Conservation (phyloP, 2,797 vertebrate species). For the Esox masquinongy region DNA sequence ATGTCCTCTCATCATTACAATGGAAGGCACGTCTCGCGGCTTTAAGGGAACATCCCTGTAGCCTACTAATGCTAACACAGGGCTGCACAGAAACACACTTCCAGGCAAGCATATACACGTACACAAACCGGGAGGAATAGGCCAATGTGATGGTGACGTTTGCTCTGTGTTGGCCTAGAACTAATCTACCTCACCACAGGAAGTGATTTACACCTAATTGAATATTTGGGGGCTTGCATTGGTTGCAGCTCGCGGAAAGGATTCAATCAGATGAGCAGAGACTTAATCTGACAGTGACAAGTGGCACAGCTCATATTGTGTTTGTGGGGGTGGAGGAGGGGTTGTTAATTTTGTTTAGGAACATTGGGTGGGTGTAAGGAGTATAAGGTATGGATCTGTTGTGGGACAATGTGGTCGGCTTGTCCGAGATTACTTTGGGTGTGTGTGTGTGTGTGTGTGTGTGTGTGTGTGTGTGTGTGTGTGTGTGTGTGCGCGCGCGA, state of each 20-base stretch:
- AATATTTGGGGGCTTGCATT: slow-evolving; percentile 61
- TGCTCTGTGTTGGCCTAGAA: slow-evolving; percentile 42
- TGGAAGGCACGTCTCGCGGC: slow-evolving; percentile 56
- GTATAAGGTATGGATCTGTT: slow-evolving; percentile 3
- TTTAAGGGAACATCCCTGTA: slow-evolving; percentile 55
- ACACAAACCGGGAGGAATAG: slow-evolving; percentile 20
- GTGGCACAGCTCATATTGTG: slow-evolving; percentile 28
- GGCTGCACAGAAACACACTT: background rate
- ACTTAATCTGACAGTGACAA: slow-evolving; percentile 36
- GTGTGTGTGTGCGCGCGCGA: slow-evolving; percentile 26
- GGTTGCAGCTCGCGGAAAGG: slow-evolving; percentile 44
- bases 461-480: background rate
- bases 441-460: background rate
- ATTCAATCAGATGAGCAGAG: slow-evolving; percentile 52
- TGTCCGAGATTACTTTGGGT: background rate
- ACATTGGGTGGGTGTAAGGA: background rate
- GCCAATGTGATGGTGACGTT: slow-evolving; percentile 41
- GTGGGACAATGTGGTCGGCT: background rate
- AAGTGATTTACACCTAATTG: slow-evolving; percentile 65
- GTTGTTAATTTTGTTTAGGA: slow-evolving; percentile 20
- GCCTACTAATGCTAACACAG: slow-evolving; percentile 51
- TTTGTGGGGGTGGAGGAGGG: background rate
- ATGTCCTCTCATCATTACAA: slow-evolving; percentile 39
- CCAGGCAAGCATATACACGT: too few species aligned
- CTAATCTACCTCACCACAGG: slow-evolving; percentile 61